Base-by-base conservation (phyloP, 2,113 vertebrate species). In the Grus americana region DNA sequence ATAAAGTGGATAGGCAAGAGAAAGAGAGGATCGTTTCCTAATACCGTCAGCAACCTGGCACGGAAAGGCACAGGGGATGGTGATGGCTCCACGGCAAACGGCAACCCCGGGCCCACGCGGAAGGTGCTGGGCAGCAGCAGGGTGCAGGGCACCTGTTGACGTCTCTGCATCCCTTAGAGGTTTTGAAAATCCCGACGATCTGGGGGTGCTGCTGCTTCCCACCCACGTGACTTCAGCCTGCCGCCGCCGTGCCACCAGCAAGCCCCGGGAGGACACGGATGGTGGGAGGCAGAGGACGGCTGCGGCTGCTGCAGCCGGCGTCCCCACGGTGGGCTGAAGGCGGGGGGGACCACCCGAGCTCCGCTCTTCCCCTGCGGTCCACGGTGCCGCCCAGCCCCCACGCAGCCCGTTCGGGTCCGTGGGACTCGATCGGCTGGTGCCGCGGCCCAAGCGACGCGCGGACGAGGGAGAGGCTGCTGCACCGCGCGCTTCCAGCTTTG, bases 371-470 rank as follows among this genome's bases (percentile, higher is more conserved):
- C 20, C 36, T n/a, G 22, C 1, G 2, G 7, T 22, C 54, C 32
- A 26, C 12, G 49, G 40, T 42, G 54, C 34, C 52, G 46, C 44
- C 2, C 5, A 58, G 63, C 19, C 36, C 3, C 0, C 1, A 1
- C 2, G 0, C 21, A 46, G 32, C 22, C 12, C 4, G 40, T 50
- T 47, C 0, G 6, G 54, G 1, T 2, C 50, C 38, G 38, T 54
- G 29, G 36, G 29, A 29, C 57, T 50, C 1, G 12, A 52, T 52
- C 1, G 5, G 46, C 27, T 1, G 6, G 15, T 27, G 29, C 14
- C 2, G 0, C 50, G 40, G 52, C 66, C 66, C 0, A 0, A 22
- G 38, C 0, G 3, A 22, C 0, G 6, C 1, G 1, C 1, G 6
- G 57, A 13, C 2, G 3, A 40, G 26, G 24, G 26, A 10, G 34